Conservation (phyloP, 2,797 vertebrate species). For the Atherinosoma microstoma region DNA sequence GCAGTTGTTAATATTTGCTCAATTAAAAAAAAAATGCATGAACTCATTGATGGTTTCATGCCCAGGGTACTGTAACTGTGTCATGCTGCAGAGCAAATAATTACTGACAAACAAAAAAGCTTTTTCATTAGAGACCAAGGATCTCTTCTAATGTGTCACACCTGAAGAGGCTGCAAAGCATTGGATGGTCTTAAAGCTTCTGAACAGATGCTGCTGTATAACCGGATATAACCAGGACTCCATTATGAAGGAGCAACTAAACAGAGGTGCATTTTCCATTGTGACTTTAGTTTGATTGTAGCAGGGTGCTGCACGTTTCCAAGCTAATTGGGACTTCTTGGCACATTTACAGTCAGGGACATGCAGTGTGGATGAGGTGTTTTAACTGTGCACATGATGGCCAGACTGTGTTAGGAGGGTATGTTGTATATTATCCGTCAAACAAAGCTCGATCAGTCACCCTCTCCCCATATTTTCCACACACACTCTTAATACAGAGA, state of each 20-base stretch:
- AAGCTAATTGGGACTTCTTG: constrained; percentile 19
- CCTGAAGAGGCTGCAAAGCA: neutral
- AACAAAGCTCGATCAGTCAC: constrained; percentile 36
- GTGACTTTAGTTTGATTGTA: constrained; percentile 3
- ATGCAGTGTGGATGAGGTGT: constrained; percentile 25
- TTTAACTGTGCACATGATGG: constrained; percentile 41
- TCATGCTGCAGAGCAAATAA: neutral
- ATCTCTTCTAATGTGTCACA: neutral
- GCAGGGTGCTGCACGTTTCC: constrained; percentile 11
- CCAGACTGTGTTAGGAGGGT: constrained; percentile 27
- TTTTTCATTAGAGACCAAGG: too few species aligned
- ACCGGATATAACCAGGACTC: neutral
- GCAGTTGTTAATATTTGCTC: neutral
- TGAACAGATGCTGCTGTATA: constrained; percentile 10
- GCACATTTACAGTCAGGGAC: constrained; percentile 28
- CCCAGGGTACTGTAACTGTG: neutral
- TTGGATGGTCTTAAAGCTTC: neutral
- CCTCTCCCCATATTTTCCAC: constrained; percentile 36
- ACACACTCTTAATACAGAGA: constrained; percentile 27
- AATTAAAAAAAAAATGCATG: neutral
- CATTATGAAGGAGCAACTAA: constrained; percentile 12
- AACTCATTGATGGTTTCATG: neutral
- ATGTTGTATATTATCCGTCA: constrained; percentile 40
- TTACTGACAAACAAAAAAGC: neutral
- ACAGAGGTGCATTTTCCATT: constrained; percentile 12